These are phyloP conservation scores for Choloepus didactylus DNA, from an alignment of 2,797 vertebrate genomes.

Conservation along the genomic window DNA sequence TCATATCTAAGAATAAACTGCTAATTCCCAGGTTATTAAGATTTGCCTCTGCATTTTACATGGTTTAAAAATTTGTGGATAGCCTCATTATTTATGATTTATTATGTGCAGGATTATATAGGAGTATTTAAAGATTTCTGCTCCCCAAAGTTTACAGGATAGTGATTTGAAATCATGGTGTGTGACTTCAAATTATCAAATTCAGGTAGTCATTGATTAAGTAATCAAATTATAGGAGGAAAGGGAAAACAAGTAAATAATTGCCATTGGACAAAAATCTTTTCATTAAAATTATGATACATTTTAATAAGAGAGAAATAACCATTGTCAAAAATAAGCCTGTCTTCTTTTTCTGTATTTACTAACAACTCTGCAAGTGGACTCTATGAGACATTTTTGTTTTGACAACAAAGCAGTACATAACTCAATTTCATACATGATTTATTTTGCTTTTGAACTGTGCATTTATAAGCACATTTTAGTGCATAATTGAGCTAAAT, in stretches of 20 bases:
- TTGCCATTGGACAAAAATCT: background rate
- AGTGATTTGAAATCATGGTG: slow-evolving; percentile 53
- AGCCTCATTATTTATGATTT: slow-evolving; percentile 38
- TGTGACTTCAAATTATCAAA: slow-evolving; percentile 22
- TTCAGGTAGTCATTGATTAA: slow-evolving; percentile 15
- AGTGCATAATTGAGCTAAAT: slow-evolving; percentile 87
- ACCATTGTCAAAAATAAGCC: slow-evolving; percentile 64
- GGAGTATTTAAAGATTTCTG: background rate
- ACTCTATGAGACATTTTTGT: slow-evolving; percentile 63
- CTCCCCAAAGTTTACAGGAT: background rate
- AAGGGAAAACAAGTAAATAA: background rate
- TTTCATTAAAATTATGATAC: slow-evolving; percentile 73
- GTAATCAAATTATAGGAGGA: slow-evolving; percentile 13
- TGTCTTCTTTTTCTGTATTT: slow-evolving; percentile 61
- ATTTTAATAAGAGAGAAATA: slow-evolving; percentile 75
- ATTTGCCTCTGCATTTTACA: background rate
- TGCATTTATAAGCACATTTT: slow-evolving; percentile 80
- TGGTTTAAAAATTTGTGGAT: slow-evolving; percentile 30
- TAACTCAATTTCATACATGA: slow-evolving; percentile 84
- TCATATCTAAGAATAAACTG: too few species aligned
- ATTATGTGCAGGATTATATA: background rate
- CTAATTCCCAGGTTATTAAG: too few species aligned
- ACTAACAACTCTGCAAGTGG: background rate
- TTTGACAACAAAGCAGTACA: slow-evolving; percentile 69
- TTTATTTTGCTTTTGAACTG: slow-evolving; percentile 81